Evolutionary conservation across 2,888 invertebrate species (phyloP).

Genomic region (Nebria salina): DNA sequence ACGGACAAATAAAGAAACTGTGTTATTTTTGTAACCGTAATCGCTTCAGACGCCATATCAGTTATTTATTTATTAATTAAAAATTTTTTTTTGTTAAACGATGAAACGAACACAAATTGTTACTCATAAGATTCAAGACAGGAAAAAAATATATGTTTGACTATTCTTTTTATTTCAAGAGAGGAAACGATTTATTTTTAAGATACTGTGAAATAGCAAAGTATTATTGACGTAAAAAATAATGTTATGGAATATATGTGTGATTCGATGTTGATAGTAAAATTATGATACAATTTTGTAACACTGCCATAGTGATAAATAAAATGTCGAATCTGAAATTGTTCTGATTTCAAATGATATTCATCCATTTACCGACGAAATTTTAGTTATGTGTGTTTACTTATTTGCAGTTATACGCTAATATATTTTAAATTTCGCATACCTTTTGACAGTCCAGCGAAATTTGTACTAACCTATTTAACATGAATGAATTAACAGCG

Average conservation of each 20-base stretch:
- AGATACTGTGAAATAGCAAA: not conserved
- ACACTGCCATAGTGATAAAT: constrained; percentile 1
- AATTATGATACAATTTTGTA: not conserved
- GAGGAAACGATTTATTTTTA: not conserved
- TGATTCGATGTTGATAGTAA: too few relatives aligned
- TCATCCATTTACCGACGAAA: not conserved
- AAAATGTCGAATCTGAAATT: not conserved
- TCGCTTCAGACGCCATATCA: not conserved
- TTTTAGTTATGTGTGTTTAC: not conserved
- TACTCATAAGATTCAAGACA: not conserved
- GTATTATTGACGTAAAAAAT: not conserved
- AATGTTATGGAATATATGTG: not conserved
- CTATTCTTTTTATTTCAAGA: not conserved
- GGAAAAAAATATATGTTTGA: not conserved
- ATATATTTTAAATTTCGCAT: too few relatives aligned
- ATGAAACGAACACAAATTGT: not conserved
- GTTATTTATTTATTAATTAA: not conserved
- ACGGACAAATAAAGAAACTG: not conserved
- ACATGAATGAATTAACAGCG: not conserved
- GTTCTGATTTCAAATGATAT: not conserved
- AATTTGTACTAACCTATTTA: not conserved
- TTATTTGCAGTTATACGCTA: too few relatives aligned
- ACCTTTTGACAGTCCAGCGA: too few relatives aligned
- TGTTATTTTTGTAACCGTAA: not conserved
- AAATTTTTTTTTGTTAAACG: not conserved